Percentiles rank a stretch among this genome's conserved stretches.
Evolutionary conservation across 2,888 invertebrate species (phyloP).

Genomic region (Eupeodes latifasciatus): DNA sequence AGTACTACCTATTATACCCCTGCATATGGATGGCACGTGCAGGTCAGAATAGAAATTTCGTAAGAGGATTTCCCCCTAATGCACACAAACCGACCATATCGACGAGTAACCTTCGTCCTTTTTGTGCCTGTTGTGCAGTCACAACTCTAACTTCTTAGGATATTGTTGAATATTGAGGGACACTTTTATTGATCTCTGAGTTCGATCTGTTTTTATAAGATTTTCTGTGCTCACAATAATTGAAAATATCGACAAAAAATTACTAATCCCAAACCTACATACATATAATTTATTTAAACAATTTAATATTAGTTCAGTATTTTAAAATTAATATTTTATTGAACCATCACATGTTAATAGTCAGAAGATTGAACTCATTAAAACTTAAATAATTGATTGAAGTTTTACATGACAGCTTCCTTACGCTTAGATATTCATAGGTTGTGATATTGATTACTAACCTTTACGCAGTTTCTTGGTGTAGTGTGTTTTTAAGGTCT

Average conservation of each 20-base stretch:
- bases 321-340: too few relatives aligned
- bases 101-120: constrained; percentile 5
- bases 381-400: too few relatives aligned
- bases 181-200: neutral
- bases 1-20: constrained; percentile 18
- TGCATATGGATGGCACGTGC: constrained; percentile 68
- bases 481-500: too few relatives aligned
- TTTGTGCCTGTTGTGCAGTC: constrained; percentile 15
- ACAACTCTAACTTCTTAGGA: neutral
- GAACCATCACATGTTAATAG: too few relatives aligned
- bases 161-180: neutral
- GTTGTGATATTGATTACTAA: too few relatives aligned
- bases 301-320: too few relatives aligned
- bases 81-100: neutral
- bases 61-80: constrained; percentile 50
- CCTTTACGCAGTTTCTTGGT: too few relatives aligned
- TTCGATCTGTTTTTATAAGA: neutral
- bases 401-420: too few relatives aligned
- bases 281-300: too few relatives aligned
- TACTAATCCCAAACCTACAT: neutral
- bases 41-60: constrained; percentile 52
- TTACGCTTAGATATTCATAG: too few relatives aligned
- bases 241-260: neutral
- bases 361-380: too few relatives aligned
- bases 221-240: neutral